Conservation (phyloP, 2,888 invertebrate genomes). For the Syrista parreyssii region DNA sequence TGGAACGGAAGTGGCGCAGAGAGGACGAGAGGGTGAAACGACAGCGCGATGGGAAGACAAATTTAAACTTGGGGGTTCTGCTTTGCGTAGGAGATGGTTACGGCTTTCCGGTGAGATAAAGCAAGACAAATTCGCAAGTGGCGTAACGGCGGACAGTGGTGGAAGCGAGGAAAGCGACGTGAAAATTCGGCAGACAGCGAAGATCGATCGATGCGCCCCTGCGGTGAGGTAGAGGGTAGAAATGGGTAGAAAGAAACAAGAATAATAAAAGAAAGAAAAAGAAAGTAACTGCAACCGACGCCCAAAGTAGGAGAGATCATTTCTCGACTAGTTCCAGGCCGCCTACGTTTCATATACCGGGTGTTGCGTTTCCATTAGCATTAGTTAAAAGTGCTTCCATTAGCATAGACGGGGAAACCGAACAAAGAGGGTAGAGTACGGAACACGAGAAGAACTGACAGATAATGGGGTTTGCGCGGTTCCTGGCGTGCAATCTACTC, state of each 20-base stretch:
- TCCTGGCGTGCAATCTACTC: slow-evolving; percentile 16
- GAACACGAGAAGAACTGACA: slow-evolving; percentile 32
- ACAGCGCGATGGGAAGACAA: background rate
- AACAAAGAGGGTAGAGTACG: slow-evolving; percentile 49
- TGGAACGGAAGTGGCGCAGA: slow-evolving; percentile 2
- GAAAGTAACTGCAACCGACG: background rate
- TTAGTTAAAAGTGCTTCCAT: slow-evolving; percentile 60
- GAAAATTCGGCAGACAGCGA: slow-evolving; percentile 34
- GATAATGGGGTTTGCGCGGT: slow-evolving; percentile 21
- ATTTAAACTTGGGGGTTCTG: background rate
- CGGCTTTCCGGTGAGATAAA: slow-evolving; percentile 35
- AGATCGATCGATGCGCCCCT: slow-evolving; percentile 28
- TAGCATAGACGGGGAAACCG: slow-evolving; percentile 48
- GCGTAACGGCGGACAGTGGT: background rate
- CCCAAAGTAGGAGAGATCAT: slow-evolving; percentile 26
- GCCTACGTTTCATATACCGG: background rate
- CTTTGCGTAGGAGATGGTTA: slow-evolving; percentile 24
- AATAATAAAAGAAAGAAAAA: background rate
- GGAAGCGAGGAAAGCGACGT: slow-evolving; percentile 19
- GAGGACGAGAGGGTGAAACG: slow-evolving; percentile 7
- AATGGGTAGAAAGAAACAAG: background rate
- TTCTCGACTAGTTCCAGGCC: slow-evolving; percentile 21
- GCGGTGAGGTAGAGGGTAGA: background rate
- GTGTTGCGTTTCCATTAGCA: slow-evolving; percentile 52
- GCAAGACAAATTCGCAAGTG: slow-evolving; percentile 39